Evolutionary conservation across 2,797 vertebrate genomes (phyloP).

Genomic region (Crossoptilon crossoptilon): DNA sequence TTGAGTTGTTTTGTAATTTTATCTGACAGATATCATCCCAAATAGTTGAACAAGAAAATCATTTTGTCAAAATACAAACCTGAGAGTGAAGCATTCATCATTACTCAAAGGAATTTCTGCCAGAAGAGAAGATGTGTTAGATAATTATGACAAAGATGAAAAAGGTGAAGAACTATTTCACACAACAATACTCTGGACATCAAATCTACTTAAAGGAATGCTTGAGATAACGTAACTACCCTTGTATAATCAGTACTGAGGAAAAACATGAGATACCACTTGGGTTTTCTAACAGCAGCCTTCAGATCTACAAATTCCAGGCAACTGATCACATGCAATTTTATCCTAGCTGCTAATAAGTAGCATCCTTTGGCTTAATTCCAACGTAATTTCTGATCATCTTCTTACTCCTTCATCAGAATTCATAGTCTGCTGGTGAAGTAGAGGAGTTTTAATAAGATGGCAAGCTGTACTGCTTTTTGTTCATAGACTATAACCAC

Average conservation of each 20-base stretch:
- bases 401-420: background rate
- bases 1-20: background rate
- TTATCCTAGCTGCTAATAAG: slow-evolving; percentile 1
- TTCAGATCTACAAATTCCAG: background rate
- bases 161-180: background rate
- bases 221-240: background rate
- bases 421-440: background rate
- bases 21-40: background rate
- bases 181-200: background rate
- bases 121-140: background rate
- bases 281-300: background rate
- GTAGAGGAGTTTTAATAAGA: background rate
- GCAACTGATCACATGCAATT: background rate
- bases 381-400: background rate
- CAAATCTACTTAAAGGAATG: background rate
- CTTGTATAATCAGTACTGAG: background rate
- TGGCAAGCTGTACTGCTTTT: background rate
- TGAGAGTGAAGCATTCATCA: background rate
- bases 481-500: background rate
- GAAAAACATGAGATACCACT: background rate
- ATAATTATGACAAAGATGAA: background rate
- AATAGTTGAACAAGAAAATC: background rate
- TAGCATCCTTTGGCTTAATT: background rate
- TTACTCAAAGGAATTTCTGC: background rate
- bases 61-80: background rate